phyloP scores from a whole-genome alignment of 2,113 vertebrate species.

The Laterallus jamaicensis region DNA sequence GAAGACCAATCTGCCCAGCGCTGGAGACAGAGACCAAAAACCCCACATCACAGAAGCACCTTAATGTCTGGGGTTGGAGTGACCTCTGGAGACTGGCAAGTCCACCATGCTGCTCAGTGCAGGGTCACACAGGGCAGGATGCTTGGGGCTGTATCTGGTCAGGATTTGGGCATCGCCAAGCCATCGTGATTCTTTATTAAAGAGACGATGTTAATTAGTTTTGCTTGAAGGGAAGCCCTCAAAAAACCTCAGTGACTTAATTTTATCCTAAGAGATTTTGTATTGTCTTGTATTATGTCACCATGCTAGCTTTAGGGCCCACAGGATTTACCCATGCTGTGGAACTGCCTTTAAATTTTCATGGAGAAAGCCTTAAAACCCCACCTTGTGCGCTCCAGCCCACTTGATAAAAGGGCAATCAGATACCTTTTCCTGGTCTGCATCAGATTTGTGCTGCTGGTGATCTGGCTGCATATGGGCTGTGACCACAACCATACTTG shows the following conservation, averaged over 20 bases:
- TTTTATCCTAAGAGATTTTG: background rate
- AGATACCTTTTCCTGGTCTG: background rate
- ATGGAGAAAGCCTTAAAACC: background rate
- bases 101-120: accelerated
- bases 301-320: background rate
- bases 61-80: background rate
- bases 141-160: background rate
- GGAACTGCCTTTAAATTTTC: background rate
- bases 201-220: background rate
- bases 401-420: background rate
- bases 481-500: accelerated
- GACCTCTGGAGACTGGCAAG: background rate
- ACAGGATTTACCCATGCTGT: background rate
- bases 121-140: background rate
- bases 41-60: background rate
- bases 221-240: background rate
- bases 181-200: background rate
- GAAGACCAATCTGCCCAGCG: background rate
- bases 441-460: background rate
- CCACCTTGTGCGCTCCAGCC: background rate
- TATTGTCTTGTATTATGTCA: background rate
- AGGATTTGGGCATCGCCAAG: background rate
- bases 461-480: background rate
- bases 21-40: background rate
- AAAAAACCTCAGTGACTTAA: background rate